phyloP scores from a whole-genome alignment of 2,888 invertebrate genomes.

The Nemapogon koenigi region DNA sequence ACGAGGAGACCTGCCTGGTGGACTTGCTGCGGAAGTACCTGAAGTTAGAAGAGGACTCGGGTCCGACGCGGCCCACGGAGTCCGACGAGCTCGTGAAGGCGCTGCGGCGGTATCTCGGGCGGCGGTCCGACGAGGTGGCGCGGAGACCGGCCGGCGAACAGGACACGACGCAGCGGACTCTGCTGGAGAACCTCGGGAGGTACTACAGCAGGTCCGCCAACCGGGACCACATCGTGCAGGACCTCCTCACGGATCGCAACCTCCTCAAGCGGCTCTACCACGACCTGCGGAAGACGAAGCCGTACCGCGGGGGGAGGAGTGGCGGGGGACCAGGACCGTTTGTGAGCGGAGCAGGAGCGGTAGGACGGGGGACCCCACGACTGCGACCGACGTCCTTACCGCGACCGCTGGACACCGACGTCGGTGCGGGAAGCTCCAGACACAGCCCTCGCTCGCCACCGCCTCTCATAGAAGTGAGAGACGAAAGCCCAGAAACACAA shows the following conservation, averaged over 20 bases:
- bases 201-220: conserved; percentile 71
- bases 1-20: conserved; percentile 65
- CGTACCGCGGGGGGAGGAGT: conserved; percentile 51
- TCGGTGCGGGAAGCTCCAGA: conserved; percentile 23
- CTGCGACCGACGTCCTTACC: conserved; percentile 15
- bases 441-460: conserved; percentile 65
- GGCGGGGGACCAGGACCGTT: conserved; percentile 28
- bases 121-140: conserved; percentile 34
- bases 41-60: conserved; percentile 62
- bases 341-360: conserved; percentile 10
- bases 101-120: conserved; percentile 63
- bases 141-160: conserved; percentile 23
- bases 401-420: conserved; percentile 23
- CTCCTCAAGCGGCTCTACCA: conserved; percentile 76
- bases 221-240: conserved; percentile 73
- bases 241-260: conserved; percentile 75
- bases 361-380: conserved; percentile 12
- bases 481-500: conserved; percentile 56
- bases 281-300: conserved; percentile 72
- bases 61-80: conserved; percentile 48
- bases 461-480: conserved; percentile 72
- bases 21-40: conserved; percentile 73
- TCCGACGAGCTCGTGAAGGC: conserved; percentile 71
- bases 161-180: conserved; percentile 51
- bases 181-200: conserved; percentile 71